phyloP scores from a whole-genome alignment of 2,888 invertebrate species.

The Orchesellides sinensis region DNA sequence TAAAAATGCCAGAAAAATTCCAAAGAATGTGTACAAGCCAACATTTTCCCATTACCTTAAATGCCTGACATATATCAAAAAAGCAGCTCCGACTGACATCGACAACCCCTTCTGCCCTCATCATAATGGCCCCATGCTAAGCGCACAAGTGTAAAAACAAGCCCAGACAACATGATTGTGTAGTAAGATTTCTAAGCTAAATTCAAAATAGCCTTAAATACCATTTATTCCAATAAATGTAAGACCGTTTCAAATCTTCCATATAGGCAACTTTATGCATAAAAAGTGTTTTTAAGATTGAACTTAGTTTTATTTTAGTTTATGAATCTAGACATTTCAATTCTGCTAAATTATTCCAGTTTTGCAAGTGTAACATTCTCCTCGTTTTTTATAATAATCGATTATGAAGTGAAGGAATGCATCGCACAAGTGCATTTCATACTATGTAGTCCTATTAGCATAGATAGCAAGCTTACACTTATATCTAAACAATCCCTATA shows the following conservation, averaged over 20 bases:
- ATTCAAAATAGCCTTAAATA: neutral
- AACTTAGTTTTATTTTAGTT: conserved; percentile 17
- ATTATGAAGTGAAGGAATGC: conserved; percentile 14
- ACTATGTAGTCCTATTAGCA: no score
- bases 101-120: conserved; percentile 63
- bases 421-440: no score
- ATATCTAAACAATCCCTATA: no score
- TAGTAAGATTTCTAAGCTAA: conserved; percentile 3
- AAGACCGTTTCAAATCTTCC: conserved; percentile 6
- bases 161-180: conserved; percentile 53
- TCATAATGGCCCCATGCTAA: conserved; percentile 65
- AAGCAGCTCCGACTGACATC: conserved; percentile 62
- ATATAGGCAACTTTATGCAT: neutral
- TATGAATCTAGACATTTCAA: conserved; percentile 35
- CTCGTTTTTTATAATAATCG: conserved; percentile 22
- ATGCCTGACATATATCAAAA: conserved; percentile 63
- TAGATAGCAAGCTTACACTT: no score
- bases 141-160: conserved; percentile 62
- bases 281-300: conserved; percentile 1
- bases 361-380: conserved; percentile 67
- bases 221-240: conserved; percentile 10
- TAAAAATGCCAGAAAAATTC: conserved; percentile 54
- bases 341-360: conserved; percentile 67
- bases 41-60: conserved; percentile 60
- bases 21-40: conserved; percentile 45